Base-by-base conservation (phyloP, 2,113 vertebrate species). In the Vanacampus margaritifer region DNA sequence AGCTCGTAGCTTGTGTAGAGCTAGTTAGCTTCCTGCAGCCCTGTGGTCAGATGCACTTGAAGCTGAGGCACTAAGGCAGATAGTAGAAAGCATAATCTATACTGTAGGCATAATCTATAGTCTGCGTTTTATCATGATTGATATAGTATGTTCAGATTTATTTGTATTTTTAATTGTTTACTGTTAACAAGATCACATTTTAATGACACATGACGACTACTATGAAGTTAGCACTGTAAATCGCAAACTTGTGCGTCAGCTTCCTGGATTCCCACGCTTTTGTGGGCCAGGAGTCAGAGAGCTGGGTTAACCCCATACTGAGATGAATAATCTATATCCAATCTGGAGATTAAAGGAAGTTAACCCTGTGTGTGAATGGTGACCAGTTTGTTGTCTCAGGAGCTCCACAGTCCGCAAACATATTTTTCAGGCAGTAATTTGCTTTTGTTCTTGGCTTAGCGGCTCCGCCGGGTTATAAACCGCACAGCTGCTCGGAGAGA, bases 341-440 rank as follows among this genome's bases (percentile, higher is more conserved):
- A 81, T 86, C 79, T 84, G 86, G 54, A 86, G 87, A 90, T 90
- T 90, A 90, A 82, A 80, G 3, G 59, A 65, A 51, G 76, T 79
- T 86, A 89, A 89, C 85, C 64, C 84, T 75, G 64, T 87, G 85
- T 90, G 89, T 90, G 89, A 90, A 90, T 79, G 71, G 78, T 66
- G 72, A 76, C 64, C 76, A 59, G 71, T 74, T 87, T 78, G 75
- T 79, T 51, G 75, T 90, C 89, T 85, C 88, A 89, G 86, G 80
- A 75, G 68, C 72, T 57, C 57, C 72, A 79, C 81, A 82, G 80
- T 64, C 67, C 58, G 36, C 61, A 70, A 82, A 70, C 82, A 88
- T 80, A 89, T 90, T 88, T 62, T 80, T 73, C 45, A 50, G 64
- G 54, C 59, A 75, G 71, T 69, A 1, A n/a, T 74, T 79, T 72